Evolutionary conservation across 2,797 vertebrate species (phyloP).

Genomic region (Sebastes nivosus): DNA sequence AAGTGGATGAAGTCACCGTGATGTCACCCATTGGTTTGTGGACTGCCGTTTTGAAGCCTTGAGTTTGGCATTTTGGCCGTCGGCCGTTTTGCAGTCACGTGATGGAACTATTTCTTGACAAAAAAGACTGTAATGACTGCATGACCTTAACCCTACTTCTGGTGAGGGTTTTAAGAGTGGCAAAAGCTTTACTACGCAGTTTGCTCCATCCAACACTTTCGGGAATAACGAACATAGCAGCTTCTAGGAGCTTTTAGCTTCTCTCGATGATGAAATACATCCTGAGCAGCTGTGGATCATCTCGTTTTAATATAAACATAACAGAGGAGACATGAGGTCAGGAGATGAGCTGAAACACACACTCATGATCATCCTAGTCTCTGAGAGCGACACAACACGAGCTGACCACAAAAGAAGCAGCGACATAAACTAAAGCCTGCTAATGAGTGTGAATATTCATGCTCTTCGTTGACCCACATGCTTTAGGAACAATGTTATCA

Average conservation of each 20-base stretch:
- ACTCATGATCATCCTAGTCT: background rate
- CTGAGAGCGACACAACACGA: background rate
- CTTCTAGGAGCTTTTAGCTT: background rate
- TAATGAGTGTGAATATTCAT: slow-evolving; percentile 62
- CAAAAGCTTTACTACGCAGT: no score
- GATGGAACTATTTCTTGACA: background rate
- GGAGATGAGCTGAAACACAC: background rate
- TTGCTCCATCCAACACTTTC: background rate
- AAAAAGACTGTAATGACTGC: background rate
- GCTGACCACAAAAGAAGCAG: slow-evolving; percentile 15
- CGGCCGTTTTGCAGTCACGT: no score
- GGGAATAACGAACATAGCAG: background rate
- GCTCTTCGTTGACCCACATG: slow-evolving; percentile 47
- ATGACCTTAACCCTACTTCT: background rate
- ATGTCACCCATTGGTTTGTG: no score
- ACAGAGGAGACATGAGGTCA: background rate
- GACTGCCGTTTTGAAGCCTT: no score
- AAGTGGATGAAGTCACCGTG: no score
- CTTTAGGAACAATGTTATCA: slow-evolving; percentile 16
- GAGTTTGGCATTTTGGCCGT: no score
- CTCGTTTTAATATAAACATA: background rate
- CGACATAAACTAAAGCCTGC: background rate
- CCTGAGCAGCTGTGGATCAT: background rate
- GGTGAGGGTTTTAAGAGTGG: no score
- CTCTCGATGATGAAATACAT: background rate